Evolutionary conservation across 2,113 vertebrate species (phyloP).

Genomic region (Hypomesus transpacificus): DNA sequence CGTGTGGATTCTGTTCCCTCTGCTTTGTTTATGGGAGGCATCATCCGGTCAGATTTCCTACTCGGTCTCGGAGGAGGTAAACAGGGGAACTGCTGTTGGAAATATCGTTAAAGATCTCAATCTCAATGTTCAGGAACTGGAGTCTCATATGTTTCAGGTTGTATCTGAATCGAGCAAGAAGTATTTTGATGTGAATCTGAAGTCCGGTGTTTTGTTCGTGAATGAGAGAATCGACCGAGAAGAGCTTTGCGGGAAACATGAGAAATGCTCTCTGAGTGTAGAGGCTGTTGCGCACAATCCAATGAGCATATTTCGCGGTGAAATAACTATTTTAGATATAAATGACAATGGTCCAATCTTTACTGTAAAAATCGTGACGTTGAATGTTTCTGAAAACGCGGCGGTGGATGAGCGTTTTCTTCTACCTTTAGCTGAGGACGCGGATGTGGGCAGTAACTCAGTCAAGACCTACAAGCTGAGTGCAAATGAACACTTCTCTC

Average conservation of each 20-base stretch:
- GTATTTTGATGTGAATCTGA: constrained; percentile 4
- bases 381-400: neutral
- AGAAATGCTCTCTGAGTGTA: neutral
- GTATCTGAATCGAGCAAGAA: constrained; percentile 2
- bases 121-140: neutral
- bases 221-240: neutral
- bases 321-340: neutral
- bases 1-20: neutral
- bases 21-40: constrained; percentile 21
- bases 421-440: neutral
- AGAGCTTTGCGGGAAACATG: neutral
- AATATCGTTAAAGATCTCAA: too few species aligned
- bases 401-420: neutral
- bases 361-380: neutral
- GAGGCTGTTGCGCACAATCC: neutral
- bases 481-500: constrained; percentile 2
- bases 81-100: too few species aligned
- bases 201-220: neutral
- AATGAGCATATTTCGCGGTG: neutral
- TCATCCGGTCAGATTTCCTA: constrained; percentile 35
- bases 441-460: neutral
- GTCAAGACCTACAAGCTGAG: neutral
- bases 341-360: neutral
- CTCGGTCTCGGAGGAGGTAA: constrained; percentile 14
- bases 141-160: constrained; percentile 9